Evolutionary conservation across 1,140 invertebrate species (phyloP).

Genomic region (Drosophila grimshawi): DNA sequence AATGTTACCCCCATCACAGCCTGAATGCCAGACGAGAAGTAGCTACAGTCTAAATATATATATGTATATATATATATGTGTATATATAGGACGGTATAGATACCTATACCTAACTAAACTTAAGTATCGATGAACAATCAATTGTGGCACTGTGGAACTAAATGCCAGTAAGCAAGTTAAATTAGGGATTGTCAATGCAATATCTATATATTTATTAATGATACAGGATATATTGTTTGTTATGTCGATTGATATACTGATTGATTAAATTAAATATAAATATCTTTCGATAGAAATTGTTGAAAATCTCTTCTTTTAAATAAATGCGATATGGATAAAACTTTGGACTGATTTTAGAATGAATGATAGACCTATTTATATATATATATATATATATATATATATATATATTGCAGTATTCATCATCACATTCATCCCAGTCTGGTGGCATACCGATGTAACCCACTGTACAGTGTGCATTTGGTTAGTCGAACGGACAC

Average conservation of each 20-base stretch:
- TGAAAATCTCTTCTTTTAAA: no score
- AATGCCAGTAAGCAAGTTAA: not conserved
- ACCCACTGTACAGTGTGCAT: conserved; percentile 35
- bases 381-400: not conserved
- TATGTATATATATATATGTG: not conserved
- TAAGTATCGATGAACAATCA: conserved; percentile 11
- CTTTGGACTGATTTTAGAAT: no score
- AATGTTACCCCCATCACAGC: conserved; percentile 10
- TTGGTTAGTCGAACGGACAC: conserved; percentile 19
- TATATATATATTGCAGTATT: not conserved
- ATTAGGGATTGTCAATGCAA: no score
- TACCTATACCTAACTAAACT: conserved; percentile 1
- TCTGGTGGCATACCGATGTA: not conserved
- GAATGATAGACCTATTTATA: no score
- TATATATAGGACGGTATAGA: conserved; percentile 1
- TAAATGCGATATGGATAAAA: no score
- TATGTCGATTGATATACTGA: no score
- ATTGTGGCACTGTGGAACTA: conserved; percentile 17
- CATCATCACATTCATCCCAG: not conserved
- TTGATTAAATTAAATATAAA: no score
- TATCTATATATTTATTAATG: no score
- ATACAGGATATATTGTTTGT: no score
- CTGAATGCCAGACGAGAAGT: not conserved
- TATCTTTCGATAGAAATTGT: no score
- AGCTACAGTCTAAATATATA: not conserved